These are phyloP conservation scores for Drosophila imparisetae DNA, from an alignment of 2,888 invertebrate species.

Conservation along the genomic window DNA sequence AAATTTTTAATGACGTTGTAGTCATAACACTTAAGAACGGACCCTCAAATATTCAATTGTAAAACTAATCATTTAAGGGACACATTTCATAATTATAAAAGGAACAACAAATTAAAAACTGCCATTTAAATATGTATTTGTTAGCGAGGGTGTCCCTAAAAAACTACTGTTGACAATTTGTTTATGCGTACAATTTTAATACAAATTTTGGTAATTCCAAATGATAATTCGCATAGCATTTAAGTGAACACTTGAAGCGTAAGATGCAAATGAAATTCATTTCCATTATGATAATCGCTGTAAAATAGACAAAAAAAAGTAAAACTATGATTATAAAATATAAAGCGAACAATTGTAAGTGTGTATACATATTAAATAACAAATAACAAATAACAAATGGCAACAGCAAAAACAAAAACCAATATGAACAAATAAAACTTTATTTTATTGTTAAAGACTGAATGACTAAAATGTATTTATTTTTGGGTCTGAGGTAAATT, in stretches of 20 bases:
- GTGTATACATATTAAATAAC: conserved; percentile 60
- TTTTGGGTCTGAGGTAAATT: neutral
- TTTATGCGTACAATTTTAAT: conserved; percentile 44
- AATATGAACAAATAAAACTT: conserved; percentile 74
- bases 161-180: conserved; percentile 56
- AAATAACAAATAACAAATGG: conserved; percentile 37
- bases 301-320: conserved; percentile 59
- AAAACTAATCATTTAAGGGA: conserved; percentile 44
- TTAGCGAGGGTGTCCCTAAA: conserved; percentile 16
- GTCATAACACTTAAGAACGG: conserved; percentile 75
- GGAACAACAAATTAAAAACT: conserved; percentile 47
- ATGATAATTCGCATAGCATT: conserved; percentile 55
- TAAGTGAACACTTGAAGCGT: conserved; percentile 55
- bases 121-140: conserved; percentile 65
- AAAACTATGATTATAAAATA: conserved; percentile 13
- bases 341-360: conserved; percentile 61
- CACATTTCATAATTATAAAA: conserved; percentile 20
- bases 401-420: conserved; percentile 51
- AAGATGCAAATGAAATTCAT: conserved; percentile 48
- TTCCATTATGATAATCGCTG: conserved; percentile 60
- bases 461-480: conserved; percentile 51
- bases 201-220: conserved; percentile 38
- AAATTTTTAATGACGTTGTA: conserved; percentile 82
- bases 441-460: conserved; percentile 84
- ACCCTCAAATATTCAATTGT: conserved; percentile 23